Base-by-base conservation (phyloP, 2,113 vertebrate genomes). In the Agelaius tricolor region DNA sequence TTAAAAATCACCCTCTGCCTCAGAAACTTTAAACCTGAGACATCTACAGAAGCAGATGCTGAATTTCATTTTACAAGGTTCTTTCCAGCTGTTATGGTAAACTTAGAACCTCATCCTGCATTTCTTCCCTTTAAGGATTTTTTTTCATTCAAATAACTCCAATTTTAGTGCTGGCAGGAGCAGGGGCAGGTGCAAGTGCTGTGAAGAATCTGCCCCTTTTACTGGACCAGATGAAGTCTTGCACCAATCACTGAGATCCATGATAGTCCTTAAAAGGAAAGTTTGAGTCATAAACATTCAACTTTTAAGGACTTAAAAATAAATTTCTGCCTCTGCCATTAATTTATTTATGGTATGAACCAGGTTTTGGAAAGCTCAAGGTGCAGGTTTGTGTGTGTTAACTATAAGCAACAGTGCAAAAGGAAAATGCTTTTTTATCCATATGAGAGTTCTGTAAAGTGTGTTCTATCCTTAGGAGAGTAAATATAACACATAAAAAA, bases 361-460 rank as follows among this genome's bases (percentile, higher is more conserved):
- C 1, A 7, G 49, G 39, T 67, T 88, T 68, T 81, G 47, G 61
- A 77, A 46, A 30, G 51, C 62, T 30, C 59, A 85, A 87, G 91
- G 63, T 75, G 61, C 14, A 52, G 82, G 93, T 90, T 77, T 84
- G 66, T 89, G 39, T n/a, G n/a, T 61, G 71, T 65, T 72, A 68
- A n/a, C 68, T 86, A 41, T 35, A 52, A 94, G 62, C 79, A 80
- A 71, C 58, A 65, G 67, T 6, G 6, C 57, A 91, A 94, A 93
- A 94, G 43, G 61, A 92, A 95, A 96, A 96, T 67, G 83, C n/a
- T 94, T 97, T 90, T 90, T 91, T 91, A 93, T 82, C 88, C 55
- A 35, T 81, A 86, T 67, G 61, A 91, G 83, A 80, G 44, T 86
- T 82, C 87, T 68, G 85, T 77, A 95, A 92, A 96, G 84, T 67